Percentiles rank a stretch among this genome's conserved stretches.
Evolutionary conservation across 2,113 vertebrate species (phyloP).

Genomic region (Eonycteris spelaea): DNA sequence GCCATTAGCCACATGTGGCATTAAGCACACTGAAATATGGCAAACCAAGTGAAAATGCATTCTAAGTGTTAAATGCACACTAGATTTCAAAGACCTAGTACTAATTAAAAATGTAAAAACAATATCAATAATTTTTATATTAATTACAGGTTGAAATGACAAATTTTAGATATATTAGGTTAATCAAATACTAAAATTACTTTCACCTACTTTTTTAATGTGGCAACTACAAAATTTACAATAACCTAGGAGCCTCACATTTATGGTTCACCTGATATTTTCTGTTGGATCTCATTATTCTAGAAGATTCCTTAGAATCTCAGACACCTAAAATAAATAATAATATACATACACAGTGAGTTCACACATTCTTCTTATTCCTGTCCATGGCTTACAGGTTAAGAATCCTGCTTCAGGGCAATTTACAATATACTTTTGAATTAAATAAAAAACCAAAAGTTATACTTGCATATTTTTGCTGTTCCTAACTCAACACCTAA

Average conservation of each 20-base stretch:
- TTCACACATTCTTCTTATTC: not conserved
- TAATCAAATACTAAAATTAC: conserved; percentile 2
- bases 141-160: not conserved
- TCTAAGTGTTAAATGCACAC: not conserved
- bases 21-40: not conserved
- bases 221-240: not conserved
- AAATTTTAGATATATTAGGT: not conserved
- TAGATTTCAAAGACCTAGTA: not conserved
- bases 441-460: not conserved
- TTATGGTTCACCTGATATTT: not conserved
- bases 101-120: not conserved
- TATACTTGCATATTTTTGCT: not conserved
- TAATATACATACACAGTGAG: not conserved
- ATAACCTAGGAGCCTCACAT: not conserved
- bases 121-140: not conserved
- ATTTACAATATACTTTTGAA: not conserved
- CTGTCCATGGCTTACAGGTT: not conserved
- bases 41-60: not conserved
- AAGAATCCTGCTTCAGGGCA: not conserved
- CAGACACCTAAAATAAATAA: not conserved
- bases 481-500: not conserved
- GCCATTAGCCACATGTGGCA: not conserved
- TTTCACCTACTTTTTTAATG: not conserved
- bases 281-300: not conserved
- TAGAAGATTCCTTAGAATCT: not conserved